These are phyloP conservation scores for Crematogaster levior DNA, from an alignment of 2,888 invertebrate species.

Conservation along the genomic window DNA sequence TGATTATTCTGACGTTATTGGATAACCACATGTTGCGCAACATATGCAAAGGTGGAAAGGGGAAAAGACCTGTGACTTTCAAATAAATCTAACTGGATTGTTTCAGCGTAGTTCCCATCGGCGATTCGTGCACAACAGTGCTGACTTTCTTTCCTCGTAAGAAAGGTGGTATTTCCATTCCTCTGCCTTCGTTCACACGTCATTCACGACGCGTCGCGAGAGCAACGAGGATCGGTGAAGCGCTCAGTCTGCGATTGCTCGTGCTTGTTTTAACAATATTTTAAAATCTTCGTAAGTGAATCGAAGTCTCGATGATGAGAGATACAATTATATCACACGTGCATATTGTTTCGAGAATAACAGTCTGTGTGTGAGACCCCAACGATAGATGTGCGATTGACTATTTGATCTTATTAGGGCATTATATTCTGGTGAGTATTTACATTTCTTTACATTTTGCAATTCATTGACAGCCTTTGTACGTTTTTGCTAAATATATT, in stretches of 20 bases:
- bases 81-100: slow-evolving; percentile 31
- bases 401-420: background rate
- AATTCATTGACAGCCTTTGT: background rate
- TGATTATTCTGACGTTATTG: too few relatives aligned
- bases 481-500: background rate
- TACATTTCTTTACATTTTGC: background rate
- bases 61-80: slow-evolving; percentile 49
- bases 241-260: background rate
- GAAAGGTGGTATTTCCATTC: background rate
- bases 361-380: background rate
- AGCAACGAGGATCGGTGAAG: background rate
- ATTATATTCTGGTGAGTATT: background rate
- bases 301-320: background rate
- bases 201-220: background rate
- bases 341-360: background rate
- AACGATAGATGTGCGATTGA: background rate
- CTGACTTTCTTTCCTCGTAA: background rate
- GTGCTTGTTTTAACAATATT: background rate
- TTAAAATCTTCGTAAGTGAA: background rate
- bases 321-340: background rate
- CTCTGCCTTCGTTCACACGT: background rate
- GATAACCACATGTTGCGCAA: background rate
- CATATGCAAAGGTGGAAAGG: slow-evolving; percentile 30
- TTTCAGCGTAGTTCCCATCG: slow-evolving; percentile 44
- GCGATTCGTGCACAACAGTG: slow-evolving; percentile 17